phyloP scores from a whole-genome alignment of 64 coral and sea anemone genomes.

The Stichodactyla mertensii region DNA sequence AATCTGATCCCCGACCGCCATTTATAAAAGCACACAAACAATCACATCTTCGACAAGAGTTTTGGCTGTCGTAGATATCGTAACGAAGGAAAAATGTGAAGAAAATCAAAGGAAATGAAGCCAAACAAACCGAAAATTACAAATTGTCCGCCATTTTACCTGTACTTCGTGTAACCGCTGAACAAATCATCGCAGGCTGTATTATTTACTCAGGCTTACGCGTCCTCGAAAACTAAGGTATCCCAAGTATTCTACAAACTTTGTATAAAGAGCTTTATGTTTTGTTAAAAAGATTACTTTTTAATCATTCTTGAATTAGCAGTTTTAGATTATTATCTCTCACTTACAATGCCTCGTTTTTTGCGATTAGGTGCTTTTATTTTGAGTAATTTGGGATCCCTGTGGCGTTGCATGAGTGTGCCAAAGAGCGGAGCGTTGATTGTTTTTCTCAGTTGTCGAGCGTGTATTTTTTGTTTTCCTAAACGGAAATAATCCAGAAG shows the following conservation, averaged over 20 bases:
- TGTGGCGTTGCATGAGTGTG: background rate
- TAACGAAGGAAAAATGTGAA: background rate
- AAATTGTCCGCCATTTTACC: constrained; percentile 13
- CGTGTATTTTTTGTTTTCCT: background rate
- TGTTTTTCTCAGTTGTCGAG: background rate
- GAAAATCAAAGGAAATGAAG: constrained; percentile 2
- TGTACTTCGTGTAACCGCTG: background rate
- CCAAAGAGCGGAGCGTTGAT: background rate
- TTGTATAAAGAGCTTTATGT: background rate
- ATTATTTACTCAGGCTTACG: background rate
- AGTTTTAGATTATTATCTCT: background rate
- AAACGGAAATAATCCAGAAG: background rate
- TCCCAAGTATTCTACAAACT: background rate
- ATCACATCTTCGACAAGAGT: background rate
- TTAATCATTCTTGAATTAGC: background rate
- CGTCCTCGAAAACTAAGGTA: background rate
- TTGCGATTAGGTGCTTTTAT: background rate
- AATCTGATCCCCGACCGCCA: constrained; percentile 82
- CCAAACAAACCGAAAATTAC: constrained; percentile 16
- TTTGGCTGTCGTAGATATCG: background rate
- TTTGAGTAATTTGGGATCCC: background rate
- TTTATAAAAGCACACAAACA: background rate
- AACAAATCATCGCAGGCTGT: constrained; percentile 9
- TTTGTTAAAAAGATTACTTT: background rate
- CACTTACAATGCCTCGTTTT: background rate